Base-by-base conservation (phyloP, 2,888 invertebrate genomes). In the Catocala sponsa region DNA sequence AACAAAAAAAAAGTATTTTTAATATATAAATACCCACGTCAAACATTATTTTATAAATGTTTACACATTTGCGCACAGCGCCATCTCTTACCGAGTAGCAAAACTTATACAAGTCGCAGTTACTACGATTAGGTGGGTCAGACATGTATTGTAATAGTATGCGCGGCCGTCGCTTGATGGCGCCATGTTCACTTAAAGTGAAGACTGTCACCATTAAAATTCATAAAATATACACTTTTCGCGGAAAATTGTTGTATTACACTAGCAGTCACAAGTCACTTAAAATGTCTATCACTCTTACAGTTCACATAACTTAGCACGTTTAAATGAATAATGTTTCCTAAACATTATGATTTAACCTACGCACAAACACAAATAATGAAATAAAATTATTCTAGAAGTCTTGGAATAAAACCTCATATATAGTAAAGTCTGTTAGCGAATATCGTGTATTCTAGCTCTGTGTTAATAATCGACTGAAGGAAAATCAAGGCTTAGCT, bases 121-220 rank as follows among this genome's bases (percentile, higher is more conserved):
- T 76, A 43, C 56, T 61, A 57, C 73, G 78, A 49, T 86, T 88
- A 35, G 88, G 82, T 72, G 89, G 79, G 68, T 86, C 84, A 49
- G 93, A 88, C 71, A 88, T 82, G 72, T 88, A 93, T 65, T 89
- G 92, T 73, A 94, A 79, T 75, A 94, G 83, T 91, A 94, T 95
- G 59, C 94, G 91, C 53, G 95, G 95, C 87, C 92, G 92, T 91
- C 94, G 94, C 93, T 93, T 93, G 92, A 92, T 87, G 95, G 94
- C 91, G 94, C 94, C 94, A 93, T 94, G 89, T 46, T 95, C 95
- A 86, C 94, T 95, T 80, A 96, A 91, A 68, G 96, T 91, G 86
- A 96, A 95, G 91, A 96, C 96, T 91, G 96, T 96, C 94, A 96
- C 96, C 96, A 96, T 96, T 84, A 86, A 91, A 88, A 86, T 83